Evolutionary conservation across 2,888 invertebrate species (phyloP), one percentile per base, ranked within the genome.

Genomic region (Microplitis manilae): DNA sequence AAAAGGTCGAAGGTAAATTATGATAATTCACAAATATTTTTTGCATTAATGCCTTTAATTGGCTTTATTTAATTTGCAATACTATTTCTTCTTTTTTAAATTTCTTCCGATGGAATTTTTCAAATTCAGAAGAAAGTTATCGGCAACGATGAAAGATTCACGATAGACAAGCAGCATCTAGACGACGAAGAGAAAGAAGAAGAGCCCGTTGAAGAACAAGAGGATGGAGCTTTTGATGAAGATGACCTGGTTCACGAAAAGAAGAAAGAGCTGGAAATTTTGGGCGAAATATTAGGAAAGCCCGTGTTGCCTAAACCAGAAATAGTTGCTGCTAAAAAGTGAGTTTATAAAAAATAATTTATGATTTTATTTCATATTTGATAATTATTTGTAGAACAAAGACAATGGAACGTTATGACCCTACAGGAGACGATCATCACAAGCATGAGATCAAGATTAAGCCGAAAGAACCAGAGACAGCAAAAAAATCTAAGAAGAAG

Each of bases 121-220:
- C 20, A 20, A 1, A 90, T n/a, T 91, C 81, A 94, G 94, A 90
- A 94, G 84, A 91, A 95, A 87, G 92, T 94, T 89, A 94, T 92
- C 90, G 94, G 94, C 87, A 93, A 94, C 87, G 96, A 96, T 90
- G 92, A 94, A 84, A 92, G 96, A 86, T 96, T 96, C 90, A 90
- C 91, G 81, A 91, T 96, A 85, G 94, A 95, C 90, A 92, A 94
- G 84, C 92, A 94, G 82, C 96, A 96, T 89, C 90, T 93, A 71
- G 94, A 94, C 70, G 92, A 92, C 69, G 91, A 92, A 17, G 89
- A 91, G 6, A 83, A 85, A 41, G 89, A 89, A 6, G 83, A 85
- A 0, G 89, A 83, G 78, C 84, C 81, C 64, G 39, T 17, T 8
- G 50, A 80, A 13, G 79, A 85, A 41, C 83, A 90, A 81, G 89